A percentile compares a stretch with the other conserved stretches of the same genome.
Conservation (phyloP, 2,888 invertebrate species). For the Sminthurinus aureus region DNA sequence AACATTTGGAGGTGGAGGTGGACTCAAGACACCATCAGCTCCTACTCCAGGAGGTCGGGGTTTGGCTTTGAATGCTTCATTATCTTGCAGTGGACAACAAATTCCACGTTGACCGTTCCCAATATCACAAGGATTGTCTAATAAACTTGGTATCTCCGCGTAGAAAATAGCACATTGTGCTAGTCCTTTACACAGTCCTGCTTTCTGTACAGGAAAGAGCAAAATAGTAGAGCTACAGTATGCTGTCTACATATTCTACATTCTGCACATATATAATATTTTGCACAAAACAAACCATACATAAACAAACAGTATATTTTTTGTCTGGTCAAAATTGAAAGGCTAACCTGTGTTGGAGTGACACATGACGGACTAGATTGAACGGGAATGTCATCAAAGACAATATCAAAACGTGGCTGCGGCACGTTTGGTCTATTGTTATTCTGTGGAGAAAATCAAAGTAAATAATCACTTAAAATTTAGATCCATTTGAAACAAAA, state of each 20-base stretch:
- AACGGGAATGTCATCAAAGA: slow-evolving; percentile 58
- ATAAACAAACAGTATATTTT: background rate
- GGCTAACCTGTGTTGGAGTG: slow-evolving; percentile 54
- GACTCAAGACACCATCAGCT: slow-evolving; percentile 61
- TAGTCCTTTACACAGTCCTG: slow-evolving; percentile 57
- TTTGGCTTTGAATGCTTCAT: slow-evolving; percentile 36
- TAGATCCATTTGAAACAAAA: background rate
- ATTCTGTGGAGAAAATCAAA: background rate
- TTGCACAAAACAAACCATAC: background rate
- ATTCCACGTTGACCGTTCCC: slow-evolving; percentile 54
- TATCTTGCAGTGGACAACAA: slow-evolving; percentile 56
- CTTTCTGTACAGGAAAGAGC: slow-evolving; percentile 43
- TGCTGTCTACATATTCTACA: background rate
- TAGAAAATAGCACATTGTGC: slow-evolving; percentile 60
- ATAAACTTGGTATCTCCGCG: slow-evolving; percentile 56
- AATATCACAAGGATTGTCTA: slow-evolving; percentile 58
- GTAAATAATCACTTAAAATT: background rate
- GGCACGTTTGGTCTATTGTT: background rate
- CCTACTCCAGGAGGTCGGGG: slow-evolving; percentile 53
- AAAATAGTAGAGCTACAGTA: slow-evolving; percentile 1
- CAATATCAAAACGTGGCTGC: slow-evolving; percentile 36
- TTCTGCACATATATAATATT: background rate
- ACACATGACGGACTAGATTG: slow-evolving; percentile 50
- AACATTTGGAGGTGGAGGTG: slow-evolving; percentile 63
- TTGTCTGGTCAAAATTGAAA: background rate